Percentiles rank a stretch among this genome's conserved stretches.
phyloP scores from a whole-genome alignment of 2,888 invertebrate genomes.

The Syrista parreyssii region DNA sequence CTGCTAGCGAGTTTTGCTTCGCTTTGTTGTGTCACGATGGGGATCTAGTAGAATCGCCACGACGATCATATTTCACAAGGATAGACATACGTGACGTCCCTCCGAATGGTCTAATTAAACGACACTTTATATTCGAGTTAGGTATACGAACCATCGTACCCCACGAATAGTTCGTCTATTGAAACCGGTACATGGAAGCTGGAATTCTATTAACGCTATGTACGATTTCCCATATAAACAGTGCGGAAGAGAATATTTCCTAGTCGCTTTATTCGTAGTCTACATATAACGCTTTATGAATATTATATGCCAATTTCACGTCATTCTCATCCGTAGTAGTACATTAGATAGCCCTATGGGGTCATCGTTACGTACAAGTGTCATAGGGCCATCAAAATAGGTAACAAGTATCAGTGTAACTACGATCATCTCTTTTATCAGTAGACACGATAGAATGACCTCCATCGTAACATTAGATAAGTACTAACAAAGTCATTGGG shows the following conservation, averaged over 20 bases:
- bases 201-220: not conserved
- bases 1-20: not conserved
- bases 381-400: not conserved
- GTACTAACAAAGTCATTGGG: not conserved
- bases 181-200: slow-evolving; percentile 1
- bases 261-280: not conserved
- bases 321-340: not conserved
- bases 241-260: not conserved
- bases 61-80: slow-evolving; percentile 29
- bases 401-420: not conserved
- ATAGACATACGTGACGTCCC: slow-evolving; percentile 38
- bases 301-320: not conserved
- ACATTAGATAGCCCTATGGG: not conserved
- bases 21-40: not conserved
- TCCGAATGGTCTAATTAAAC: slow-evolving; percentile 36
- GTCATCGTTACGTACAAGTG: not conserved
- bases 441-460: not conserved
- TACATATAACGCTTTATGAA: not conserved
- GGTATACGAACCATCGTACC: slow-evolving; percentile 17
- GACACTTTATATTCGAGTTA: slow-evolving; percentile 26
- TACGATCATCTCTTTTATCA: not conserved
- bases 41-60: slow-evolving; percentile 14
- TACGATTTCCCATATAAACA: not conserved
- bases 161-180: slow-evolving; percentile 20
- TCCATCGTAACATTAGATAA: not conserved